These are phyloP conservation scores for Mamestra brassicae DNA, from an alignment of 2,888 invertebrate genomes.

Conservation along the genomic window DNA sequence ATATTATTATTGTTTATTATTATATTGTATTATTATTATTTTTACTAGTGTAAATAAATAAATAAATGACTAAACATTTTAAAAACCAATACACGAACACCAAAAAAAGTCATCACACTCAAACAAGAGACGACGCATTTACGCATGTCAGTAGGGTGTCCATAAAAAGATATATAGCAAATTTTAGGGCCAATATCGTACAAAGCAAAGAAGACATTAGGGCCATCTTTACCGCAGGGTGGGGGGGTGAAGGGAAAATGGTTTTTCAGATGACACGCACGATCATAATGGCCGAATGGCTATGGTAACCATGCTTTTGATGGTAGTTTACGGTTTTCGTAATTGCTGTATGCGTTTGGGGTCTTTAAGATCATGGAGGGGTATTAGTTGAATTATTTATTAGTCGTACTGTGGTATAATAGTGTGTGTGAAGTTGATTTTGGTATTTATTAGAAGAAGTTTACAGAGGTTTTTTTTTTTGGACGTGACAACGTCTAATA, in stretches of 20 bases:
- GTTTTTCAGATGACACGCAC: slow-evolving; percentile 68
- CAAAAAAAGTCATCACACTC: slow-evolving; percentile 44
- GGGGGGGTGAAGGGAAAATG: slow-evolving; percentile 58
- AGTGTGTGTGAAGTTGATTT: background rate
- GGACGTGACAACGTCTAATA: too few species aligned
- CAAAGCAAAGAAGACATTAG: slow-evolving; percentile 66
- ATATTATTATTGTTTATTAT: too few species aligned
- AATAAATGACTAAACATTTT: background rate
- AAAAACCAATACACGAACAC: slow-evolving; percentile 4
- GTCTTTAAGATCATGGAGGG: background rate
- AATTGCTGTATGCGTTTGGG: slow-evolving; percentile 8
- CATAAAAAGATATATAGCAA: slow-evolving; percentile 59
- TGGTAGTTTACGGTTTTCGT: slow-evolving; percentile 23
- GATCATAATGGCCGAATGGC: slow-evolving; percentile 62
- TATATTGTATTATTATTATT: too few species aligned
- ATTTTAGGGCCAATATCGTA: slow-evolving; percentile 64
- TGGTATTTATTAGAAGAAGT: background rate
- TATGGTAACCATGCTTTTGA: slow-evolving; percentile 57
- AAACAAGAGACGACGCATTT: slow-evolving; percentile 41
- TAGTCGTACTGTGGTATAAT: background rate
- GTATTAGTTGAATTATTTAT: background rate
- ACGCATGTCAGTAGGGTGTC: slow-evolving; percentile 38
- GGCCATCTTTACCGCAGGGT: slow-evolving; percentile 53
- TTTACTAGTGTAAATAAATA: too few species aligned
- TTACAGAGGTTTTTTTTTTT: background rate